These are phyloP conservation scores for Hipposideros armiger DNA, from an alignment of 2,113 vertebrate genomes.

Conservation along the genomic window DNA sequence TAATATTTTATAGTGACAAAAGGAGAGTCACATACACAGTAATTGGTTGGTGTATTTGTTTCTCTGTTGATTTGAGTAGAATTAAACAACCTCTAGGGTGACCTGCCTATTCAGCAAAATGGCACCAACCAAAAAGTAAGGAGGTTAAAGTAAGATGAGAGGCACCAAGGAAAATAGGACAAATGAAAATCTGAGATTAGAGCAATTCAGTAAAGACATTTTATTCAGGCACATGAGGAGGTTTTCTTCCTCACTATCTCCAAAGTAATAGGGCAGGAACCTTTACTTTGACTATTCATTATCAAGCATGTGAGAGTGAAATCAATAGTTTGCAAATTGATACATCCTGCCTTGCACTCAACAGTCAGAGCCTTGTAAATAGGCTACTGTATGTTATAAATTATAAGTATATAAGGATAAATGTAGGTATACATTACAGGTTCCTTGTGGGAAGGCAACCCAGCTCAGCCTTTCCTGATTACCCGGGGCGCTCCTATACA, in stretches of 20 bases:
- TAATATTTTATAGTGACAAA: constrained; percentile 16
- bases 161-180: constrained; percentile 13
- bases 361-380: not conserved
- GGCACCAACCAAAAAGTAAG: not conserved
- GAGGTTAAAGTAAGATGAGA: not conserved
- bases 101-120: not conserved
- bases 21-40: not conserved
- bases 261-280: not conserved
- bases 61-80: not conserved
- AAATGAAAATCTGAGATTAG: not conserved
- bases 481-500: not conserved
- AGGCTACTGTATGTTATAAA: not conserved
- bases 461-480: not conserved
- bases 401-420: not conserved
- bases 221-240: not conserved
- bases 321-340: not conserved
- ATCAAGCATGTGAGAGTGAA: not conserved
- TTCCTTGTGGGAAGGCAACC: not conserved
- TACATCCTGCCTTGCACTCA: not conserved
- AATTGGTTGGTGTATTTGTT: not conserved
- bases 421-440: not conserved
- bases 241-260: not conserved
- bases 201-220: constrained; percentile 13
- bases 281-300: constrained; percentile 30
- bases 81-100: not conserved